A percentile compares a stretch with the other conserved stretches of the same genome.
Evolutionary conservation across 2,113 vertebrate genomes (phyloP).

Genomic region (Bufo gargarizans): DNA sequence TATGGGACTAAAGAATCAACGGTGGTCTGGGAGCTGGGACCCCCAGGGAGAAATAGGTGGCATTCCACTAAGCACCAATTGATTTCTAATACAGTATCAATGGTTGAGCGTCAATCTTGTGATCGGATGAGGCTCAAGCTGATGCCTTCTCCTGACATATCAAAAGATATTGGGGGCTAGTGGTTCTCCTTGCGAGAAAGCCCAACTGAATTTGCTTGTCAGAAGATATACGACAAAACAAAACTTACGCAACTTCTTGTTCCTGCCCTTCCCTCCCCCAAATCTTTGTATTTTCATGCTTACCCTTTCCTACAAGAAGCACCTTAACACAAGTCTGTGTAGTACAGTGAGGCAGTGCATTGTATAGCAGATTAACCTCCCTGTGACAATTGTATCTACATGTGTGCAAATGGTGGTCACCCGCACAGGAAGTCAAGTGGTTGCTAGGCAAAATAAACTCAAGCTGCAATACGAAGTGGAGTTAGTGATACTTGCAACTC

Average conservation of each 20-base stretch:
- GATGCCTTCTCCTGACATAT: neutral
- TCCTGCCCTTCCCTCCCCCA: neutral
- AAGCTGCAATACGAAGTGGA: neutral
- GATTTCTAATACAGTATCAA: neutral
- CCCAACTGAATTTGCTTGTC: no score
- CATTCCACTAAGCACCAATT: no score
- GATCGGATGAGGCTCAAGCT: neutral
- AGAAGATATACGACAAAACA: no score
- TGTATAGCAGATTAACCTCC: neutral
- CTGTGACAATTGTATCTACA: neutral
- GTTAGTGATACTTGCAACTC: neutral
- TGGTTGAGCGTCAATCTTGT: neutral
- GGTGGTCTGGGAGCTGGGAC: neutral
- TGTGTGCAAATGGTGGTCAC: neutral
- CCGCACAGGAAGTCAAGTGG: neutral
- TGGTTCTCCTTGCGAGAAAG: no score
- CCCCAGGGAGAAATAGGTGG: neutral
- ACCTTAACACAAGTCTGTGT: neutral
- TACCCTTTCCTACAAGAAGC: neutral
- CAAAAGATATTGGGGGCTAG: neutral
- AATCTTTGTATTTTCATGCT: neutral
- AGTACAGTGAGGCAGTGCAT: neutral
- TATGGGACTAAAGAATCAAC: neutral
- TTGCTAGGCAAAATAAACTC: neutral
- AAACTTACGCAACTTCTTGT: neutral